A percentile compares a stretch with the other conserved stretches of the same genome.
phyloP scores from a whole-genome alignment of 1,140 invertebrate genomes.

The Drosophila subpulchrella region DNA sequence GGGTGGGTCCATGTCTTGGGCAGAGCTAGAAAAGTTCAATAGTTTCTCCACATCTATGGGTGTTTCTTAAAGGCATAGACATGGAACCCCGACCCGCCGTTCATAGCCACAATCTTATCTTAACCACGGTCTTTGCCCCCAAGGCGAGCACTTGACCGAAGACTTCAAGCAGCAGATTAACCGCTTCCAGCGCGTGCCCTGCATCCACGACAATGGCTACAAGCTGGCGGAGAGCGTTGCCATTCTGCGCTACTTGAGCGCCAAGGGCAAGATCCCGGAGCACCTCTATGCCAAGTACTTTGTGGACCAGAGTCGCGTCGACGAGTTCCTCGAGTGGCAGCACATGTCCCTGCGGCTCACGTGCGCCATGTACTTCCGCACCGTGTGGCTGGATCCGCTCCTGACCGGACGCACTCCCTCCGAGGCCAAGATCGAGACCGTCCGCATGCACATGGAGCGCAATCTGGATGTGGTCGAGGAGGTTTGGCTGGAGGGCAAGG shows the following conservation, averaged over 20 bases:
- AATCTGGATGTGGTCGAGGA: conserved; percentile 87
- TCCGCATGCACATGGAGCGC: conserved; percentile 85
- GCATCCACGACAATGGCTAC: conserved; percentile 91
- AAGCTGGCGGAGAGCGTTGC: conserved; percentile 90
- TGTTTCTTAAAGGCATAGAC: neutral
- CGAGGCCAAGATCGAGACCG: conserved; percentile 84
- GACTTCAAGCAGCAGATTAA: conserved; percentile 90
- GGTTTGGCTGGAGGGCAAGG: conserved; percentile 87
- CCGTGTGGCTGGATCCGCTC: conserved; percentile 86
- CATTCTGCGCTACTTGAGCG: conserved; percentile 85
- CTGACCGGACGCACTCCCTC: conserved; percentile 85
- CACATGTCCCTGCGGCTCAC: conserved; percentile 89
- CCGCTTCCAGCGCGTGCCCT: conserved; percentile 91
- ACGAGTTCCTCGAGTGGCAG: conserved; percentile 96
- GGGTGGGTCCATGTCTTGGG: neutral
- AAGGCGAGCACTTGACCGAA: conserved; percentile 90
- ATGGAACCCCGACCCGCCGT: neutral
- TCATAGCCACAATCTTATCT: conserved; percentile 47
- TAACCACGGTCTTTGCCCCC: conserved; percentile 34
- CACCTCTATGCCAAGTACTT: conserved; percentile 91
- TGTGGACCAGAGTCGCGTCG: conserved; percentile 89
- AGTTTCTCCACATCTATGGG: conserved; percentile 56
- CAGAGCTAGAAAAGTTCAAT: neutral
- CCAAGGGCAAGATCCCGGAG: conserved; percentile 85
- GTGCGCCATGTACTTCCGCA: conserved; percentile 89